Percentiles rank a stretch among this genome's conserved stretches.
Evolutionary conservation across 2,113 vertebrate genomes (phyloP).

Genomic region (Eubucco bourcierii): DNA sequence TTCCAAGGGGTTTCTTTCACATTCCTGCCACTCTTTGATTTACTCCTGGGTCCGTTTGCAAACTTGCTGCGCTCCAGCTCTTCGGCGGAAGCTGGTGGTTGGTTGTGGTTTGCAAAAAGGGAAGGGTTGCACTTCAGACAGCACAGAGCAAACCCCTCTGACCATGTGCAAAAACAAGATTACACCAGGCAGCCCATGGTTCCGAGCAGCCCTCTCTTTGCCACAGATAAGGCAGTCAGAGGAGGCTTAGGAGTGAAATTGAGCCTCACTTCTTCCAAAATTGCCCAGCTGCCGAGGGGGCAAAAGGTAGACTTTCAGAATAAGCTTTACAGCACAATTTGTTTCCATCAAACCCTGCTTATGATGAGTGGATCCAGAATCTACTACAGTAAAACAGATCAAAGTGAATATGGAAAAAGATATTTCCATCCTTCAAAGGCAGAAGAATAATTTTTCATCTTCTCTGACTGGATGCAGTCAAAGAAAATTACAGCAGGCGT

Average conservation of each 20-base stretch:
- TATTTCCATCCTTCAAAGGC: constrained; percentile 50
- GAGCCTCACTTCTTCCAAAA: neutral
- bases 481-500: constrained; percentile 33
- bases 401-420: constrained; percentile 1
- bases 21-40: neutral
- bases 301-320: constrained; percentile 36
- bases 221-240: constrained; percentile 16
- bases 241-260: constrained; percentile 27
- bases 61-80: neutral
- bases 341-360: constrained; percentile 17
- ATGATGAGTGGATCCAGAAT: constrained; percentile 7
- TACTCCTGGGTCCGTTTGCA: neutral
- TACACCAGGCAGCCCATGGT: neutral
- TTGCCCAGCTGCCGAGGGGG: neutral
- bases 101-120: neutral
- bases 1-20: neutral
- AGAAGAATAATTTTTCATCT: constrained; percentile 55
- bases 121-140: neutral
- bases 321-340: constrained; percentile 3
- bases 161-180: constrained; percentile 52
- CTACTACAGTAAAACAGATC: constrained; percentile 18
- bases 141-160: neutral
- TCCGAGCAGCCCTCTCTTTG: neutral
- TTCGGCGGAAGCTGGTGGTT: neutral
- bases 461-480: constrained; percentile 33